Evolutionary conservation across 2,113 vertebrate genomes (phyloP).

Genomic region (Bombycilla garrulus): DNA sequence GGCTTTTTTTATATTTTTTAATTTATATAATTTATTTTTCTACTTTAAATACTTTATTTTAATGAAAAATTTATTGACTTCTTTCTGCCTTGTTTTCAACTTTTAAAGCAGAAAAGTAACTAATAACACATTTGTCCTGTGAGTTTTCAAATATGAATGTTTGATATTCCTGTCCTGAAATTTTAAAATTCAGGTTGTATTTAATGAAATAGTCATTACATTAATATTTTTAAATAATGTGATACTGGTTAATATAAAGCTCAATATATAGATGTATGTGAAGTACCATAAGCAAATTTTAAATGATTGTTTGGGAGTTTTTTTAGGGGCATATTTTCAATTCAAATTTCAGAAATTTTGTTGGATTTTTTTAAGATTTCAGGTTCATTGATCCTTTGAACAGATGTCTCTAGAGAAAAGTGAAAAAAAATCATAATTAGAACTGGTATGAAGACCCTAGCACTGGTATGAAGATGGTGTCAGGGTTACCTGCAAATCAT

Average conservation of each 20-base stretch:
- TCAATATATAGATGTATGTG: neutral
- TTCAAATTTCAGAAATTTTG: neutral
- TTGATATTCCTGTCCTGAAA: neutral
- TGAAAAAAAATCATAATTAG: constrained; percentile 3
- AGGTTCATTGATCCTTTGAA: neutral
- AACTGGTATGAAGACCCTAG: neutral
- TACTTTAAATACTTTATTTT: neutral
- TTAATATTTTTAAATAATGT: neutral
- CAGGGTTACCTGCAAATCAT: neutral
- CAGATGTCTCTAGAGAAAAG: neutral
- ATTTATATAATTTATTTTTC: neutral
- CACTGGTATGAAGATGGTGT: neutral
- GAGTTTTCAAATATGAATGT: neutral
- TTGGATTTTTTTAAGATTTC: neutral
- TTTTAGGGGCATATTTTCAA: neutral
- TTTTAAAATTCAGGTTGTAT: neutral
- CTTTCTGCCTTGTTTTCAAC: neutral
- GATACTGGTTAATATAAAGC: neutral
- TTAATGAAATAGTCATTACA: neutral
- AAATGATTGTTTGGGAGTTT: neutral
- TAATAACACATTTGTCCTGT: neutral
- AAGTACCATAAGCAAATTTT: neutral
- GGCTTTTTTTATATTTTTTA: neutral
- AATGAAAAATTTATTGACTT: neutral
- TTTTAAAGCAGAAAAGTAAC: neutral